Evolutionary conservation across 1,140 invertebrate genomes (phyloP), one percentile per base, ranked within the genome.

Genomic region (Olivierus martensii): DNA sequence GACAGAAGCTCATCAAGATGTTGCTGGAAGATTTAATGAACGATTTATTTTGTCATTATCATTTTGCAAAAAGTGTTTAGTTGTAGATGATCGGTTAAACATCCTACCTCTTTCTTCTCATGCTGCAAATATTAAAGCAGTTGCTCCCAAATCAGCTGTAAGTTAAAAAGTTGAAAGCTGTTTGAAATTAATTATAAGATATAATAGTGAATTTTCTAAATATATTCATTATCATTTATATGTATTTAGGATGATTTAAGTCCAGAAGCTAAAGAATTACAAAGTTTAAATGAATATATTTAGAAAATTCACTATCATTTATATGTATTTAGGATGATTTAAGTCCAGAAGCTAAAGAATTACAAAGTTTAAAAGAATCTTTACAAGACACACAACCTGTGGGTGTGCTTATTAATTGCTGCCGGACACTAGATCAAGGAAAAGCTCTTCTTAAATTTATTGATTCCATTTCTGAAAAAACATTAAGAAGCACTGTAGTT

Each of bases 21-120:
- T 99, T 45, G 82, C 92, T 7, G 84, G 87, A 51, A 73, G 96
- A 59, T 99, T 99, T 66, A 99, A 99, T 73, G 93, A 99, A 73
- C 79, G 82, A 44, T 95, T 99, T 67, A 76, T 99, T 14, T 69
- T 98, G 1, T 97, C 93, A 0, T 69, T 99, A 56, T 76, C 87
- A 0, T 84, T 85, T 2, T 95, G 92, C 67, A 72, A 81, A 54
- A 78, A 81, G 22, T 97, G 90, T 71, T 71, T 98, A 43, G 86
- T 73, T 38, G 46, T 96, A 15, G 92, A 99, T 71, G 93, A 99
- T 70, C 81, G 89, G 54, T 74, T 99, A 0, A 83, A 83, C 44
- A 81, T 99, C 5, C 71, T 99, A 17, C 94, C 95, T 0, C 75
- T 98, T 57, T 94, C 92, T 7, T 91, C 87, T 0, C 82, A 87